These are phyloP conservation scores for Platichthys flesus DNA, from an alignment of 2,113 vertebrate genomes.

Conservation along the genomic window DNA sequence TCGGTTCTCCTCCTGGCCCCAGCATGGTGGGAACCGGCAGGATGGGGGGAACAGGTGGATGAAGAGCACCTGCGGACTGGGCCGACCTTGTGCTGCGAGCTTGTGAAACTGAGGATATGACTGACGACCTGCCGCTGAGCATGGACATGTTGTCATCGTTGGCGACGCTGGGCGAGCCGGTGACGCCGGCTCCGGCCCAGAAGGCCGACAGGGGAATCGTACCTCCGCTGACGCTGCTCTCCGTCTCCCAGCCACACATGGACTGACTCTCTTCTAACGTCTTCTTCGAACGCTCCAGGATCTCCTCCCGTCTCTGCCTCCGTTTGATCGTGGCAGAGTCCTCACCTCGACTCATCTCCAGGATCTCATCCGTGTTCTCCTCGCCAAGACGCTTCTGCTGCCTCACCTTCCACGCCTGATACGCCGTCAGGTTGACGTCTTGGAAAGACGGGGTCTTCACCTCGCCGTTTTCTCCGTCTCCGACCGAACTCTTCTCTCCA, in stretches of 20 bases:
- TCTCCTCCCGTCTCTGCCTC: conserved; percentile 89
- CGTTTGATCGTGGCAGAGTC: conserved; percentile 84
- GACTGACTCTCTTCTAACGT: conserved; percentile 94
- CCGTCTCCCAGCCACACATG: conserved; percentile 88
- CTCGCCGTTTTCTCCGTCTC: conserved; percentile 69
- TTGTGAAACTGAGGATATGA: conserved; percentile 79
- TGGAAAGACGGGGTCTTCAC: conserved; percentile 65
- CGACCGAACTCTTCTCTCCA: conserved; percentile 59
- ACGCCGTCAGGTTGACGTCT: conserved; percentile 89
- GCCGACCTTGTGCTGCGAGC: conserved; percentile 65
- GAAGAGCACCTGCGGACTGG: conserved; percentile 19
- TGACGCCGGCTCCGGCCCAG: conserved; percentile 77
- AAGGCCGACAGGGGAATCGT: conserved; percentile 91
- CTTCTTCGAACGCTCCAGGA: conserved; percentile 90
- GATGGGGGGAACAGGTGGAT: conserved; percentile 45
- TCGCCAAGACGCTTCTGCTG: conserved; percentile 91
- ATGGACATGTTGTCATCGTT: conserved; percentile 86
- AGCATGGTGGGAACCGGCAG: conserved; percentile 79
- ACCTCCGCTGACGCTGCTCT: conserved; percentile 82
- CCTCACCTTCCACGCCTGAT: conserved; percentile 94
- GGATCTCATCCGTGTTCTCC: conserved; percentile 86
- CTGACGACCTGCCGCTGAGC: conserved; percentile 85
- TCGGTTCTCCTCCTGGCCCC: conserved; percentile 85
- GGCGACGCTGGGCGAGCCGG: conserved; percentile 57
- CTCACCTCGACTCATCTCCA: conserved; percentile 86